phyloP scores from a whole-genome alignment of 2,797 vertebrate species.

The Xenopus petersii region DNA sequence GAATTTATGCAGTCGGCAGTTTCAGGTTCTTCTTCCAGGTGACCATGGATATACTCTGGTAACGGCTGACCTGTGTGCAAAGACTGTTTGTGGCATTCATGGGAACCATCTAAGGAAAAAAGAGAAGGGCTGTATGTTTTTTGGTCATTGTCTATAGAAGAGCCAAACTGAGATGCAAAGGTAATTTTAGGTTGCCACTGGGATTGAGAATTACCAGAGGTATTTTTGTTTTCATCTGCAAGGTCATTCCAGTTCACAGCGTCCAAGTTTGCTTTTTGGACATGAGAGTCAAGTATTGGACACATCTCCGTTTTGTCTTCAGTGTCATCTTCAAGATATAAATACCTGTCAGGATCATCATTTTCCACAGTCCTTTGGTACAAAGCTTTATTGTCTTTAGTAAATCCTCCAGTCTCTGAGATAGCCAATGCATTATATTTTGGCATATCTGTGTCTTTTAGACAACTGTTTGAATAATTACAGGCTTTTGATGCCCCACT shows the following conservation, averaged over 20 bases:
- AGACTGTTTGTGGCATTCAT: conserved; percentile 30
- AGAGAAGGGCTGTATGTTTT: conserved; percentile 26
- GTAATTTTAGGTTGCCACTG: neutral
- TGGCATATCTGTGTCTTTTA: conserved; percentile 38
- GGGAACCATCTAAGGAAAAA: conserved; percentile 14
- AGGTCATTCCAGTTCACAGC: conserved; percentile 53
- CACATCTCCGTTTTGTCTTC: conserved; percentile 55
- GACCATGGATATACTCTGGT: conserved; percentile 38
- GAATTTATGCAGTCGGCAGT: conserved; percentile 31
- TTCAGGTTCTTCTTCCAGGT: conserved; percentile 48
- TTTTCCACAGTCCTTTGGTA: conserved; percentile 60
- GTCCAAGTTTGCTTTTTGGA: conserved; percentile 49
- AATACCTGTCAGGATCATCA: conserved; percentile 68
- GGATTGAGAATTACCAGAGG: conserved; percentile 19
- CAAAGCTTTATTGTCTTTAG: conserved; percentile 63
- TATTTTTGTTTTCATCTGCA: conserved; percentile 50
- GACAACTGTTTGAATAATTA: conserved; percentile 53
- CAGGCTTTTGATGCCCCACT: conserved; percentile 53
- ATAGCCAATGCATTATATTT: conserved; percentile 34
- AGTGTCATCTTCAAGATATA: conserved; percentile 66
- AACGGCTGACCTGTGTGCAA: conserved; percentile 43
- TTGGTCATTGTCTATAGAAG: neutral
- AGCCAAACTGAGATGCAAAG: conserved; percentile 3
- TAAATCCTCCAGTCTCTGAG: conserved; percentile 61
- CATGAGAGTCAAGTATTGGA: conserved; percentile 45